Evolutionary conservation across 2,797 vertebrate genomes (phyloP), one percentile per base, ranked within the genome.

Genomic region (Tokudaia tokunoshimensis): DNA sequence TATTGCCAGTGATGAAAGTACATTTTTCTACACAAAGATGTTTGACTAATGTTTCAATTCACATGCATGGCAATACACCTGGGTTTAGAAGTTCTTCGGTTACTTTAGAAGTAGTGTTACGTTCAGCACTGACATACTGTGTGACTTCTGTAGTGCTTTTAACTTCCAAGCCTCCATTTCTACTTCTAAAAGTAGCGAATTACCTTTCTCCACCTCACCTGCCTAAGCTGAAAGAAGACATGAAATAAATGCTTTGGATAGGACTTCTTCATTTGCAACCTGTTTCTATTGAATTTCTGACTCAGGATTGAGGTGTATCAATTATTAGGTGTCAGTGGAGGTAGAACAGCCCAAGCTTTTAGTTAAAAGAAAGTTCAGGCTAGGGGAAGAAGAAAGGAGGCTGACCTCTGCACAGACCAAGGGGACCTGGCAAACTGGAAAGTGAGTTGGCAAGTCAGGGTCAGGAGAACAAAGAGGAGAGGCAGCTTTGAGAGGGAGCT

Each of bases 261-360:
- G 72, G n/a, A 92, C 9, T n/a, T 87, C 31, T 96, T 92, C 65
- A 61, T 92, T 96, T 80, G 76, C 91, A 96, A 80, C 2, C 41
- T 61, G 9, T 75, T 93, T 92, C 80, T 89, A n/a, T 78, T 97
- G 81, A 92, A 93, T 94, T 93, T 97, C 57, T 92, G 37, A 89
- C 67, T 76, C 22, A 52, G 74, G 24, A 8, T 93, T 72, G 37
- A 82, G 44, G 61, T 79, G 3, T 89, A 47, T 81, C 63, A 87
- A 94, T 72, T 92, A 86, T 80, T 72, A 94, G 19, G 6, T 70
- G 82, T 34, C 19, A 82, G 14, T 59, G 55, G 34, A 96, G 72
- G 37, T 80, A 78, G 94, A 92, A 91, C 13, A 90, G 59, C 47
- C 76, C 15, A 90, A 65, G 3, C 22, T 92, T 83, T n/a, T 90